phyloP scores from a whole-genome alignment of 1,140 invertebrate species.

The Aleiodes sp. region DNA sequence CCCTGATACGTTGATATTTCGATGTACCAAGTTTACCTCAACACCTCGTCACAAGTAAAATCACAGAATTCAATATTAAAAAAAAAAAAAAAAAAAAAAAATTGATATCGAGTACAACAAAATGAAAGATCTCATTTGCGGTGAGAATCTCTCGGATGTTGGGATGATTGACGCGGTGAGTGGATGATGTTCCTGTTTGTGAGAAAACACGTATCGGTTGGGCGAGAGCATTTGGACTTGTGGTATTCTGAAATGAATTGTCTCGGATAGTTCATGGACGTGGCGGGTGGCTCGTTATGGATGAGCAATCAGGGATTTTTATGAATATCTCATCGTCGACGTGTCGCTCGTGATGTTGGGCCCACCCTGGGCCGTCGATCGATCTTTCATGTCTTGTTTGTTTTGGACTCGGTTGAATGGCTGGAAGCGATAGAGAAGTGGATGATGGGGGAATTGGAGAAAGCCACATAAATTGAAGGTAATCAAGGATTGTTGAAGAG shows the following conservation, averaged over 20 bases:
- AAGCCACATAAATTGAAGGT: too few species aligned
- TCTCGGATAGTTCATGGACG: slow-evolving; percentile 62
- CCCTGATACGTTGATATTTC: neutral
- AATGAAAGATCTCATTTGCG: neutral
- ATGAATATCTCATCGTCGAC: slow-evolving; percentile 60
- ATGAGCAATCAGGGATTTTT: slow-evolving; percentile 62
- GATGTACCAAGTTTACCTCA: neutral
- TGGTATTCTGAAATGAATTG: slow-evolving; percentile 56
- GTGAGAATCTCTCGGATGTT: neutral
- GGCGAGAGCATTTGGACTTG: neutral
- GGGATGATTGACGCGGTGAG: neutral
- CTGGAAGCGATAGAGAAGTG: neutral
- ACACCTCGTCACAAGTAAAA: neutral
- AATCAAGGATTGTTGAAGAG: too few species aligned
- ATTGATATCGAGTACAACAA: neutral
- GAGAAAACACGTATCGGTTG: neutral
- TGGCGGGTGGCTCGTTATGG: slow-evolving; percentile 65
- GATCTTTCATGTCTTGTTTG: slow-evolving; percentile 55
- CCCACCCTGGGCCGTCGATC: slow-evolving; percentile 53
- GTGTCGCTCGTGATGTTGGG: slow-evolving; percentile 64
- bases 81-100: neutral
- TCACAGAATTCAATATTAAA: too few species aligned
- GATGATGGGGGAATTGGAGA: too few species aligned
- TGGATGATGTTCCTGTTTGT: neutral
- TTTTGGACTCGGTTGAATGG: slow-evolving; percentile 33